Base-by-base conservation (phyloP, 2,797 vertebrate species). In the Malurus splendens region DNA sequence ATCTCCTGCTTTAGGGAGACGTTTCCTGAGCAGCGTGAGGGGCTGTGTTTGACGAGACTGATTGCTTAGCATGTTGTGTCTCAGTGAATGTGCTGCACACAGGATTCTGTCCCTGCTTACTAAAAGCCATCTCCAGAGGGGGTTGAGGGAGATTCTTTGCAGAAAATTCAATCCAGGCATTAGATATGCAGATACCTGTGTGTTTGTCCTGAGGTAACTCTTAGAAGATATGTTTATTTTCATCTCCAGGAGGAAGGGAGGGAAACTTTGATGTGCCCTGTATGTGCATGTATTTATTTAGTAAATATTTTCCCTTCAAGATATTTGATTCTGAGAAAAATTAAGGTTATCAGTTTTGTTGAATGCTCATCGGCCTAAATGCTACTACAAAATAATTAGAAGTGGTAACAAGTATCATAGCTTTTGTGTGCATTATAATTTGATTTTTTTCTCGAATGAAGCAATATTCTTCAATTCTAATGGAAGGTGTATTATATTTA, bases 11-110 rank as follows among this genome's bases (percentile, higher is more conserved):
- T n/a, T 7, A 30, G 48, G 24, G 48, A 42, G 41, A 3, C 7
- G 0, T 32, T 72, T 32, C 8, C 38, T 11, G 14, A 3, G 77
- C 36, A 18, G 45, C 0, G 3, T 7, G 10, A 47, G 51, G 22
- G 22, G 24, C 4, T 64, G 7, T 8, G 14, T 9, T 86, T 23
- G 9, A 9, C 27, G 18, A 41, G 22, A 27, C 41, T 6, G 7
- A 8, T 8, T 14, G 13, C 32, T 44, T 13, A 55, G 14, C 44
- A 36, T 28, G 6, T 5, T 18, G 23, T 45, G 27, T 28, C 86
- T n/a, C 47, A 60, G 16, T 6, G 11, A 55, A 52, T n/a, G 12
- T 4, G 15, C 56, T 14, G 6, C 20, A 1, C 22, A 6, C 25
- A n/a, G 27, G 10, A 11, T 54, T 70, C 36, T 28, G 41, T 28